These are phyloP conservation scores for Asarcornis scutulata DNA, from an alignment of 2,113 vertebrate genomes.

Conservation along the genomic window DNA sequence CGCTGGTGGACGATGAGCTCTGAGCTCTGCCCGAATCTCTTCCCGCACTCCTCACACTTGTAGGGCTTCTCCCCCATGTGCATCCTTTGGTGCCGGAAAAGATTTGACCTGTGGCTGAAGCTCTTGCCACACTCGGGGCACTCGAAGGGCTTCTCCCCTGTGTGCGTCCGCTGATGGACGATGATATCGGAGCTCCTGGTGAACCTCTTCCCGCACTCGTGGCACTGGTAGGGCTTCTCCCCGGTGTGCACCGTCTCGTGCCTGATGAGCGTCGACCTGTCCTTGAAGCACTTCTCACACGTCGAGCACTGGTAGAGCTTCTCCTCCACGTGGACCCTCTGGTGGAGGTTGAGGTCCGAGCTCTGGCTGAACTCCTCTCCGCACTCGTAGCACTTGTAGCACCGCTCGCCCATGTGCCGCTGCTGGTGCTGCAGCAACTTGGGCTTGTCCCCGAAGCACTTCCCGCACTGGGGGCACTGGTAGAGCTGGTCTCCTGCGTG, in stretches of 20 bases:
- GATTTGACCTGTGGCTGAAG: constrained; percentile 61
- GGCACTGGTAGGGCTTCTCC: constrained; percentile 69
- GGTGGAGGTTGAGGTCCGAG: neutral
- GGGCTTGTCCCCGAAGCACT: constrained; percentile 53
- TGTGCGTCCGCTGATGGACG: constrained; percentile 47
- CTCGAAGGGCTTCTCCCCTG: constrained; percentile 25
- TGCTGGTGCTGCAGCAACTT: constrained; percentile 56
- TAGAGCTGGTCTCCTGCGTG: constrained; percentile 59
- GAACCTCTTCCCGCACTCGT: constrained; percentile 61
- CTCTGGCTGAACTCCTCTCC: neutral
- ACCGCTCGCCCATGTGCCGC: neutral
- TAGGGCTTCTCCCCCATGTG: constrained; percentile 68
- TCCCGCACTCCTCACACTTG: constrained; percentile 57
- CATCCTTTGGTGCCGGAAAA: constrained; percentile 49
- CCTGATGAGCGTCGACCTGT: constrained; percentile 66
- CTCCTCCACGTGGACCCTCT: constrained; percentile 66
- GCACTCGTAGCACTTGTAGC: neutral
- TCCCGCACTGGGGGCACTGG: neutral
- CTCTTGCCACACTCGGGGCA: constrained; percentile 56
- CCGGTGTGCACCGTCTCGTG: constrained; percentile 71
- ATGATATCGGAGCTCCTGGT: constrained; percentile 63
- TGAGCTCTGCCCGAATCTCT: constrained; percentile 53
- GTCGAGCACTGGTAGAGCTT: constrained; percentile 67
- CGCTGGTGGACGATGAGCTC: constrained; percentile 58
- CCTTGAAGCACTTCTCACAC: constrained; percentile 67